Base-by-base conservation (phyloP, 1,140 invertebrate genomes). In the Drosophila busckii region DNA sequence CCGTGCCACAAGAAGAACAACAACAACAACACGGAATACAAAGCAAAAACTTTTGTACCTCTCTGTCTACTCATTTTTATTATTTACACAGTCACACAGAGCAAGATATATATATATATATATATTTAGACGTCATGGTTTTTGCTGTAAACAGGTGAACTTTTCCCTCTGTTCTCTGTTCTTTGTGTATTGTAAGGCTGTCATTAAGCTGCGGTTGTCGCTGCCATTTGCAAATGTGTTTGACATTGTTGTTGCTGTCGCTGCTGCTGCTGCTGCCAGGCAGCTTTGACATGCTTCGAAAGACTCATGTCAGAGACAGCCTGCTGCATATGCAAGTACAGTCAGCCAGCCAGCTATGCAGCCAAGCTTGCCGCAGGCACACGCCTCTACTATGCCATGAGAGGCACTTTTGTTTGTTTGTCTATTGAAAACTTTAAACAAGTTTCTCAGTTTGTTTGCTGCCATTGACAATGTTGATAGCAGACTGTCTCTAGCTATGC, bases 171-270 rank as follows among this genome's bases (percentile, higher is more conserved):
- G 31, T 34, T 37, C 23, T 20, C n/a, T 44, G 5, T 25, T 48
- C 19, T 25, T 7, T 41, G 16, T 26, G 2, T 41, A 34, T 25
- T 56, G 25, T 63, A 56, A 54, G 68, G 62, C 63, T 78, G 73
- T 78, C 73, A 78, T 78, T 78, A 78, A 78, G 68, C 73, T 78
- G 73, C 63, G 73, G 73, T 78, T 78, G 53, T 64, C 42, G 50
- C 63, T 80, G 73, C 68, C 73, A 78, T 78, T 78, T 78, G 73
- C 73, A 80, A 78, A 78, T 78, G 73, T 78, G 73, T 80, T 78
- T 78, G 53, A 62, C 53, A 68, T 78, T 73, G 73, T 80, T 35
- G 41, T 60, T 41, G 46, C 45, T 65, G 55, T 45, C 38, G 23
- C 37, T 62, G 50, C 8, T 66, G 26, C 29, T 63, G 28, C 48